These are phyloP conservation scores for Eristalis tenax DNA, from an alignment of 2,888 invertebrate genomes.

Conservation along the genomic window DNA sequence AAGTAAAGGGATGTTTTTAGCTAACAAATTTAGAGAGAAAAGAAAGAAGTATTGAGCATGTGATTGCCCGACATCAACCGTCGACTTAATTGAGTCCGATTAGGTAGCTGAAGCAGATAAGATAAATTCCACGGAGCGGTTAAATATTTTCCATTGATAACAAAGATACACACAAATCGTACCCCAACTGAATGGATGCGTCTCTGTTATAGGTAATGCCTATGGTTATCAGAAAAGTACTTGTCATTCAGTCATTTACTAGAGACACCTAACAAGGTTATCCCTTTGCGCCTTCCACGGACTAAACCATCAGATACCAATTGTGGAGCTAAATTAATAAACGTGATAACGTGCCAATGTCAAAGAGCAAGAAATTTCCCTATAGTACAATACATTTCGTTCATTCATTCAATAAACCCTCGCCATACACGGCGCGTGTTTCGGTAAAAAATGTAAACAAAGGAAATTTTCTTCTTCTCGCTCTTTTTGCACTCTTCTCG, in stretches of 20 bases:
- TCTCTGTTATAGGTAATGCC: neutral
- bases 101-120: slow-evolving; percentile 24
- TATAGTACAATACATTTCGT: neutral
- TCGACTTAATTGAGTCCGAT: slow-evolving; percentile 19
- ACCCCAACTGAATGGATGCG: neutral
- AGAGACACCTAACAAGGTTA: slow-evolving; percentile 20
- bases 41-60: neutral
- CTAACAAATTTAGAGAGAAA: neutral
- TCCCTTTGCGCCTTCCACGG: neutral
- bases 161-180: neutral
- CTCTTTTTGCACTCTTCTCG: neutral
- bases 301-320: neutral
- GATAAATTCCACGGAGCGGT: neutral
- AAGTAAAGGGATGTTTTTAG: neutral
- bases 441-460: slow-evolving; percentile 46
- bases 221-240: neutral
- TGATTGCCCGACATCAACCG: neutral
- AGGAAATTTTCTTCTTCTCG: slow-evolving; percentile 15
- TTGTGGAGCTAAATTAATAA: slow-evolving; percentile 15
- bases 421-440: slow-evolving; percentile 1
- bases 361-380: slow-evolving; percentile 4
- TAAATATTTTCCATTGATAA: neutral
- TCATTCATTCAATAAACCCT: slow-evolving; percentile 29
- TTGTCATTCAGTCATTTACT: slow-evolving; percentile 1
- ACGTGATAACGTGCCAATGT: slow-evolving; percentile 16